Percentiles rank a stretch among this genome's conserved stretches.
Evolutionary conservation across 2,888 invertebrate species (phyloP).

Genomic region (Pyrocoelia pectoralis): DNA sequence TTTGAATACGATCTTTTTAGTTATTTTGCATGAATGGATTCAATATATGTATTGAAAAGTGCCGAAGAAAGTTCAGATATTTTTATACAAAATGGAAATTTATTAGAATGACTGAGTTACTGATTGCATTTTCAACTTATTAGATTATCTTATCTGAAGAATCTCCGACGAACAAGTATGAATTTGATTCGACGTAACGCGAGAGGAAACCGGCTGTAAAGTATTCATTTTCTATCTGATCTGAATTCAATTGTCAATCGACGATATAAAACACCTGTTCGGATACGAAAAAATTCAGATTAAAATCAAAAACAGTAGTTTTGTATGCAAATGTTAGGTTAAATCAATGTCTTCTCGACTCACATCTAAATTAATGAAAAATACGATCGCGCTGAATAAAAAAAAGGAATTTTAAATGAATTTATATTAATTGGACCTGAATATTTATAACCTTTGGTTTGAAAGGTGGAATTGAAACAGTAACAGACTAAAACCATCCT

Average conservation of each 20-base stretch:
- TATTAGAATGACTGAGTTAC: neutral
- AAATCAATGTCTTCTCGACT: neutral
- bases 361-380: neutral
- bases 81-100: neutral
- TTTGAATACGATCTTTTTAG: neutral
- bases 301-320: neutral
- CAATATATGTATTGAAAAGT: no score
- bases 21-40: no score
- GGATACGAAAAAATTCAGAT: neutral
- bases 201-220: neutral
- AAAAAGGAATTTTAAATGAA: no score
- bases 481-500: no score
- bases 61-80: no score
- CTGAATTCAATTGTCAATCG: conserved; percentile 1
- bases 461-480: no score
- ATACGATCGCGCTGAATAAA: no score
- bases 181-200: neutral
- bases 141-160: neutral
- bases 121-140: neutral
- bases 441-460: no score
- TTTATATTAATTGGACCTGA: no score
- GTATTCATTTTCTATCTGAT: neutral
- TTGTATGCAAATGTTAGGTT: neutral
- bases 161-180: neutral
- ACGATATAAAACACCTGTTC: neutral